Evolutionary conservation across 2,888 invertebrate species (phyloP), one percentile per base, ranked within the genome.

Genomic region (Agrotis segetum): DNA sequence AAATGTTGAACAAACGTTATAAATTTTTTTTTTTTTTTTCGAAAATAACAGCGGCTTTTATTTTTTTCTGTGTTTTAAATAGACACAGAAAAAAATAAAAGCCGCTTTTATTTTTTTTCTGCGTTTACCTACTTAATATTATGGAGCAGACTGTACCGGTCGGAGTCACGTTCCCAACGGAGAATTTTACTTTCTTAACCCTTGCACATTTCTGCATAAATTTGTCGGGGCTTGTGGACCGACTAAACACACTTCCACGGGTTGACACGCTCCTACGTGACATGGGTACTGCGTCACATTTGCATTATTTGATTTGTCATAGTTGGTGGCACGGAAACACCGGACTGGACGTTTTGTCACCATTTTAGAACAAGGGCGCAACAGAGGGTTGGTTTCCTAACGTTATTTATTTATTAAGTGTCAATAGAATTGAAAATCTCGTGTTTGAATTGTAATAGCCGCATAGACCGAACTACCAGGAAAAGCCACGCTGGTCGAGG

Each of bases 141-240:
- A 1, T n/a, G 67, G 21, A 16, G 71, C 14, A 24, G 64, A 85
- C 53, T 85, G 77, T 82, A 85, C 75, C n/a, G 21, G 1, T 16
- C 16, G 47, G 55, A 83, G 88, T 85, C 86, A 87, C 89, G 85
- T 87, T 80, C 68, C 49, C 46, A 9, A n/a, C 21, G 5, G 72
- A 79, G 85, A 83, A 85, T 85, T 87, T 87, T 81, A 85, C 86
- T 87, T 85, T 87, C 85, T 88, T 87, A 87, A 85, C 88, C 82
- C 86, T 83, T 89, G 89, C 88, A 88, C 89, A 88, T 89, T 88
- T 88, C 86, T 89, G 88, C 88, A 89, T 89, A 87, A 87, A 87
- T 87, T 88, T 87, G 79, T 81, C 73, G 71, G 72, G 67, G 68
- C 78, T 80, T 83, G 73, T 81, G 83, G 75, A 81, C 79, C 64